phyloP scores from a whole-genome alignment of 2,888 invertebrate genomes.

The Tryphoninae sp. region DNA sequence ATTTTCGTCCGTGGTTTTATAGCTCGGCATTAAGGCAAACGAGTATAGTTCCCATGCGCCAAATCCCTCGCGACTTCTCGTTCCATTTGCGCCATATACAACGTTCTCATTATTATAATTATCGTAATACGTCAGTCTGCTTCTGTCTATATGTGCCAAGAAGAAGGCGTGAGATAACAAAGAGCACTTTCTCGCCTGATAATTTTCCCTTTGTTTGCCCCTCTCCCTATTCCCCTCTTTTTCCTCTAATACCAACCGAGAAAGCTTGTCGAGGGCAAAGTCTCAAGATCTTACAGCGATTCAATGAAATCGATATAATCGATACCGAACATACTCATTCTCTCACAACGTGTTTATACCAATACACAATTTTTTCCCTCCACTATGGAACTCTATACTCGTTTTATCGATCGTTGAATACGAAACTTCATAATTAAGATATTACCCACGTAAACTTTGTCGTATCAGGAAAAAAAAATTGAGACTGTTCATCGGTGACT shows the following conservation, averaged over 20 bases:
- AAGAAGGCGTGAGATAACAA: constrained; percentile 39
- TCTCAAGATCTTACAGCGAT: constrained; percentile 51
- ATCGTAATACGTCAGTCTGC: constrained; percentile 55
- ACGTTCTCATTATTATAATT: constrained; percentile 58
- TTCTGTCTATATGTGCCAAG: constrained; percentile 12
- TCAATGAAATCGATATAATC: constrained; percentile 52
- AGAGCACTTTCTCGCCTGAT: constrained; percentile 55
- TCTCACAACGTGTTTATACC: not conserved
- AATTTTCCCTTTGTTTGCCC: constrained; percentile 56
- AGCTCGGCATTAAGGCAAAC: constrained; percentile 18
- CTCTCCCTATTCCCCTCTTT: not conserved
- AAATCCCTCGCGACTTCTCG: constrained; percentile 54
- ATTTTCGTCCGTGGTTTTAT: constrained; percentile 38
- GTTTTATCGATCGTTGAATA: constrained; percentile 42
- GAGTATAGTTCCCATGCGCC: constrained; percentile 28
- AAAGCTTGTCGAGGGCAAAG: constrained; percentile 46
- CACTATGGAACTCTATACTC: constrained; percentile 28
- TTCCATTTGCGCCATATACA: constrained; percentile 33
- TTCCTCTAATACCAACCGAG: not conserved
- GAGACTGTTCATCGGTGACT: not conserved
- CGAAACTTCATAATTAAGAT: constrained; percentile 49
- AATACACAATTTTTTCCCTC: constrained; percentile 3
- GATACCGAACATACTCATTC: constrained; percentile 14
- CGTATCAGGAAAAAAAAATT: constrained; percentile 13
- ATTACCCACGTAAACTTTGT: constrained; percentile 42